These are phyloP conservation scores for Pandion haliaetus DNA, from an alignment of 2,113 vertebrate genomes.

Conservation along the genomic window DNA sequence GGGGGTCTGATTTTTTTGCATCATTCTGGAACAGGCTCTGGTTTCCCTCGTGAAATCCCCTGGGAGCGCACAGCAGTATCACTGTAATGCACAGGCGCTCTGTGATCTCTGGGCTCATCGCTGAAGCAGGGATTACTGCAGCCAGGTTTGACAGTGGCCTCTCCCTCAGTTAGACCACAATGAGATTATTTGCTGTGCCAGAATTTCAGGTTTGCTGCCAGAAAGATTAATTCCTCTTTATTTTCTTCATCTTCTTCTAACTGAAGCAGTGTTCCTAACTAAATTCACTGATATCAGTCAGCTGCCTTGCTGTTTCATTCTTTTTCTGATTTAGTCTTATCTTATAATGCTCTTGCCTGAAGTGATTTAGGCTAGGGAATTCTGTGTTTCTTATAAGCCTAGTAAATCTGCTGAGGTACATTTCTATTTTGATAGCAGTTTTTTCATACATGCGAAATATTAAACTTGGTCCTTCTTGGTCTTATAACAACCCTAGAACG, in stretches of 20 bases:
- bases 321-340: slow-evolving; percentile 30
- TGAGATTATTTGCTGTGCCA: slow-evolving; percentile 15
- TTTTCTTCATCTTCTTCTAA: slow-evolving; percentile 39
- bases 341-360: slow-evolving; percentile 33
- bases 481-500: background rate
- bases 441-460: background rate
- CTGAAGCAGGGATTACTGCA: background rate
- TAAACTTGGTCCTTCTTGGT: background rate
- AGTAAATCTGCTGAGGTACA: slow-evolving; percentile 29
- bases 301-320: slow-evolving; percentile 23
- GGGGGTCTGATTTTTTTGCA: background rate
- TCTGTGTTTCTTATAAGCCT: slow-evolving; percentile 22
- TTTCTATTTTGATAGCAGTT: slow-evolving; percentile 6
- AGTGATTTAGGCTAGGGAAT: slow-evolving; percentile 34
- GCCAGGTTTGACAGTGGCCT: background rate
- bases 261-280: background rate
- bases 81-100: background rate
- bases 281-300: slow-evolving; percentile 10
- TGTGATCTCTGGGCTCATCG: background rate
- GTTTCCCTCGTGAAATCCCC: background rate
- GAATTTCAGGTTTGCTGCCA: slow-evolving; percentile 41
- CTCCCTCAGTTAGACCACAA: background rate
- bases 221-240: slow-evolving; percentile 41
- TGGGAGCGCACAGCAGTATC: rapidly evolving
- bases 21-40: background rate